Evolutionary conservation across 2,113 vertebrate species (phyloP), one percentile per base, ranked within the genome.

Genomic region (Urocitellus parryii): DNA sequence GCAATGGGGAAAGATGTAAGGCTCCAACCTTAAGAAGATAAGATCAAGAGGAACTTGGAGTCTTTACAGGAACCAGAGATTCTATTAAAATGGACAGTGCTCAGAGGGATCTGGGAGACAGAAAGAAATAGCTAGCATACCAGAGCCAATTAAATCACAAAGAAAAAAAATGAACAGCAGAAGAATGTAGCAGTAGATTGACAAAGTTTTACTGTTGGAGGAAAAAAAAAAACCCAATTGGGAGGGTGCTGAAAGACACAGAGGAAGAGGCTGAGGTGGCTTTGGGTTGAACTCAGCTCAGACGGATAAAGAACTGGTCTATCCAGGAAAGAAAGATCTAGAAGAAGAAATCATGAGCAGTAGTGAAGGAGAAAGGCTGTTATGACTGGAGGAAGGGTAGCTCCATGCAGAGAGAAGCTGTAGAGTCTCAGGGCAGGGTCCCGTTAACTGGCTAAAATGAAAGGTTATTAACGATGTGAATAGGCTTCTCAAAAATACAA

Each of bases 361-460:
- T 48, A 0, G 1, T 18, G 51, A 63, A 18, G 17, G 0, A 39
- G 70, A 84, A 24, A 22, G 45, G 34, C 25, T 34, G 25, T 39
- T 34, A 77, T 53, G n/a, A 22, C 34, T 29, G 6, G 10, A 48
- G 1, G 5, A 45, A 12, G 8, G 45, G 48, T 13, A 83, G 77
- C 39, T 20, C 13, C 18, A 4, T 0, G 5, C 22, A 34, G 20
- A n/a, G 8, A 4, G 22, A 79, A 39, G 27, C 48, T 24, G 5
- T 45, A 27, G 14, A n/a, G 11, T 14, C 3, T 37, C 51, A 34
- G 17, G 86, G 39, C 22, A 58, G 20, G 18, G 37, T n/a, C 68
- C 2, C 2, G 0, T 42, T 39, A 16, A 8, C 4, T 39, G 37
- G 24, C 4, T 73, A 63, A 53, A 3, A 32, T 53, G 39, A 37